Base-by-base conservation (phyloP, 2,888 invertebrate species). In the Xylota segnis region DNA sequence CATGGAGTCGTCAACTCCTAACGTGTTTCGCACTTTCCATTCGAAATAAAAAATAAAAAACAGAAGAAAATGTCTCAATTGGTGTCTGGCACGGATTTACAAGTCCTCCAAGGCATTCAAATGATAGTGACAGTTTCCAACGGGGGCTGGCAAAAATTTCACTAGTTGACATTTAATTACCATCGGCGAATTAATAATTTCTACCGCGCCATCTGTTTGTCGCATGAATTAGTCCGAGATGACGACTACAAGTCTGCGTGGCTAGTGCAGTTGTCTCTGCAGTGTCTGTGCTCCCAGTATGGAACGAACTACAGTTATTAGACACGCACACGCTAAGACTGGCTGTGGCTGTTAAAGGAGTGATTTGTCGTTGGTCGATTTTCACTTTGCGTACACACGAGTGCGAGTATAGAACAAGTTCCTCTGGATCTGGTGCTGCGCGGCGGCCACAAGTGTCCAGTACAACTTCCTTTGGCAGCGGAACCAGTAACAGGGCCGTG, bases 111-210 rank as follows among this genome's bases (percentile, higher is more conserved):
- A 43, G 29, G 16, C 37, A 45, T 29, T 58, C 59, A 72, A 66
- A 71, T 65, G 59, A 71, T 66, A 68, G 72, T 16, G 61, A 83
- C 66, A 77, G 65, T 77, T 58, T 58, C 32, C 32, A 9, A 23
- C 4, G 23, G 10, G 18, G n/a, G n/a, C n/a, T n/a, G n/a, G n/a
- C 1, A 23, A 65, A 78, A 78, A 61, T 83, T 83, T 83, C 78
- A 72, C 83, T 83, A 54, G 78, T 40, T 83, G 83, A 83, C 83
- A 83, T 68, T 83, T 68, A 78, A 83, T 78, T 83, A 68, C 59
- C 32, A 45, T 72, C 37, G 59, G 56, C 65, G 65, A 77, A 77
- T 71, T 77, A 77, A 77, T 59, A 72, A 65, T 50, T 71, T 71
- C 70, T 65, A 65, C 12, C 18, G 50, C 65, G 52, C 43, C 58